Conservation (phyloP, 2,797 vertebrate genomes). For the Trachops cirrhosus region DNA sequence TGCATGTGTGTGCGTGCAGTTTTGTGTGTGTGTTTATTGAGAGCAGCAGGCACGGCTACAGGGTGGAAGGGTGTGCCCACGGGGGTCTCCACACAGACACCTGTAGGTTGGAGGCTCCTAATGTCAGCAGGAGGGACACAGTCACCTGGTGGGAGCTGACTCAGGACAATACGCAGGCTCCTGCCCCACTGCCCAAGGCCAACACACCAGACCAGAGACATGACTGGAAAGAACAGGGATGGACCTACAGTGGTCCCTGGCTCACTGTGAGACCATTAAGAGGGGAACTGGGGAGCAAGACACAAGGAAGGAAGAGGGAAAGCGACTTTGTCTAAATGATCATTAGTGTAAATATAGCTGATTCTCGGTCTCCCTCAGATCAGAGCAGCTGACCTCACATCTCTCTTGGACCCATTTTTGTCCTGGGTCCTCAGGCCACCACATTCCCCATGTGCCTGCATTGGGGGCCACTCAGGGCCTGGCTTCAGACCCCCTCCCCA, state of each 20-base stretch:
- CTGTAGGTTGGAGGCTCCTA: not conserved
- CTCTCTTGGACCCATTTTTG: not conserved
- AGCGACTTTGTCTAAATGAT: not conserved
- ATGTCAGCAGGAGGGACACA: not conserved
- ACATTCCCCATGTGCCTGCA: not conserved
- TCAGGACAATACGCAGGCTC: not conserved
- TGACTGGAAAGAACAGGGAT: not conserved
- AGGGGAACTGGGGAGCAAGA: not conserved
- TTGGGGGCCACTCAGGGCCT: not conserved
- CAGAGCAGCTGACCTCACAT: not conserved
- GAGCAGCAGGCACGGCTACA: not conserved
- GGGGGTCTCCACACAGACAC: no score
- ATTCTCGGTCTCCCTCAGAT: not conserved
- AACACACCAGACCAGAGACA: not conserved
- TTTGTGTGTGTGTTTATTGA: not conserved
- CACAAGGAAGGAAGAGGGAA: no score
- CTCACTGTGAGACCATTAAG: not conserved
- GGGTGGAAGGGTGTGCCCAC: accelerated
- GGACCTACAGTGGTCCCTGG: not conserved
- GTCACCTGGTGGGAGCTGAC: not conserved
- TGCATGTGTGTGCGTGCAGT: accelerated
- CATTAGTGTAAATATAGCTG: accelerated
- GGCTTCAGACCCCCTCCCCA: accelerated
- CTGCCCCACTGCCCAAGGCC: not conserved
- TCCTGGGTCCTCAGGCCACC: not conserved